phyloP scores from a whole-genome alignment of 2,888 invertebrate genomes.

The Chymomyza procnemis region DNA sequence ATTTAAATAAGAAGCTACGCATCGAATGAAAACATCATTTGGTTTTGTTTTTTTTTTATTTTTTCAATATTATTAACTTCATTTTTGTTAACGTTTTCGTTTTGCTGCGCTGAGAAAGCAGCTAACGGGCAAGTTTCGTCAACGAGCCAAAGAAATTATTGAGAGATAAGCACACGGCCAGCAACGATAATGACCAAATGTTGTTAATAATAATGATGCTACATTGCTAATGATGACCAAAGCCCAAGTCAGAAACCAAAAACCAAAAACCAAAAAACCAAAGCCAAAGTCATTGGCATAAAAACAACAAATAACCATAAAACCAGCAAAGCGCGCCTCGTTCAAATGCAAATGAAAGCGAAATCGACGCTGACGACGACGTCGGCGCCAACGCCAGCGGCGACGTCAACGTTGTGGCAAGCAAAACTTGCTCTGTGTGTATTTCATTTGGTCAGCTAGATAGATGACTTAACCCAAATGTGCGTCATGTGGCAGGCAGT shows the following conservation, averaged over 20 bases:
- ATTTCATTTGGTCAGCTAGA: neutral
- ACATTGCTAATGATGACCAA: neutral
- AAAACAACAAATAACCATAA: neutral
- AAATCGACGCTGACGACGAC: conserved; percentile 50
- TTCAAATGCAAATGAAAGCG: conserved; percentile 65
- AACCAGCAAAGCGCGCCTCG: conserved; percentile 4
- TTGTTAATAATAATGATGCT: neutral
- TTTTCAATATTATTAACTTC: too few relatives aligned
- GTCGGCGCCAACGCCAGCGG: conserved; percentile 18
- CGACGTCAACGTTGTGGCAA: conserved; percentile 4
- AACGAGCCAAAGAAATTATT: conserved; percentile 4
- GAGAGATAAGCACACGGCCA: conserved; percentile 34
- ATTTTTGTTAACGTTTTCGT: too few relatives aligned
- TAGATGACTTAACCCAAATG: neutral
- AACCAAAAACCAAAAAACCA: neutral
- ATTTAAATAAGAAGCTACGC: conserved; percentile 7
- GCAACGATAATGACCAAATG: neutral
- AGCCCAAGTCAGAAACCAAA: neutral
- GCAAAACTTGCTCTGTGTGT: conserved; percentile 31
- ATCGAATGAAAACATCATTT: neutral
- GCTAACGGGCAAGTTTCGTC: neutral
- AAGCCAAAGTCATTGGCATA: neutral
- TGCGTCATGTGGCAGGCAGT: neutral
- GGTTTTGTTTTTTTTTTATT: neutral
- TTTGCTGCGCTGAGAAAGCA: neutral